Percentiles rank a stretch among this genome's conserved stretches.
Conservation (phyloP, 2,797 vertebrate genomes). For the Iguana delicatissima region DNA sequence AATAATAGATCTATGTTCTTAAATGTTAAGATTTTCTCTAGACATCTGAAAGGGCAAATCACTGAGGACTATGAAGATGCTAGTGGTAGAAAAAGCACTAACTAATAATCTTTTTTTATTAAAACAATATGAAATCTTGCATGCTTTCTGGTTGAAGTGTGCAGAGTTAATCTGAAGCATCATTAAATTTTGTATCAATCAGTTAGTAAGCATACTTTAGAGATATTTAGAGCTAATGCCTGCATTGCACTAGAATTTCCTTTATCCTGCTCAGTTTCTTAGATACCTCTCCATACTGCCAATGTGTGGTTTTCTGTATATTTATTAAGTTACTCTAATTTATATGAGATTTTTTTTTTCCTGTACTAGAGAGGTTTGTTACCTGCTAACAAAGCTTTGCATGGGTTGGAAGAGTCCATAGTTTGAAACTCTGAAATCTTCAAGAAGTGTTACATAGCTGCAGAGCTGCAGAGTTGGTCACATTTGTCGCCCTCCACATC, state of each 20-base stretch:
- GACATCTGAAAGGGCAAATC: slow-evolving; percentile 48
- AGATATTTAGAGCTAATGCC: slow-evolving; percentile 42
- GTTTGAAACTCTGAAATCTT: neutral
- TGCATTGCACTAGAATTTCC: slow-evolving; percentile 30
- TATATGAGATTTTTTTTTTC: neutral
- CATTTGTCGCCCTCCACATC: neutral
- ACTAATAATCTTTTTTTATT: slow-evolving; percentile 61
- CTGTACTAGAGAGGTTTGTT: neutral
- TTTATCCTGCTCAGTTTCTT: slow-evolving; percentile 32
- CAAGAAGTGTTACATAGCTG: neutral
- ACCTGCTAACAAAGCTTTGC: neutral
- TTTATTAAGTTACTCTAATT: neutral
- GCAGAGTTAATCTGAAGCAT: slow-evolving; percentile 56
- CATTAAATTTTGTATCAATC: slow-evolving; percentile 58
- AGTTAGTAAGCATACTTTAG: slow-evolving; percentile 56
- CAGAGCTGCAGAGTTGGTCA: neutral
- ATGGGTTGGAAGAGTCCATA: neutral
- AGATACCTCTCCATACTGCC: neutral
- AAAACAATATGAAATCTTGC: slow-evolving; percentile 53
- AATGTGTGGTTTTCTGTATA: slow-evolving; percentile 13
- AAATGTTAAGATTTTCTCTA: slow-evolving; percentile 57
- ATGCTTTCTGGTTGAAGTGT: slow-evolving; percentile 50
- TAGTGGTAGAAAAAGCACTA: slow-evolving; percentile 50
- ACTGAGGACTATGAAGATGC: slow-evolving; percentile 48
- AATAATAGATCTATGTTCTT: slow-evolving; percentile 53